phyloP scores from a whole-genome alignment of 2,113 vertebrate species.

The Mesoclemmys tuberculata region DNA sequence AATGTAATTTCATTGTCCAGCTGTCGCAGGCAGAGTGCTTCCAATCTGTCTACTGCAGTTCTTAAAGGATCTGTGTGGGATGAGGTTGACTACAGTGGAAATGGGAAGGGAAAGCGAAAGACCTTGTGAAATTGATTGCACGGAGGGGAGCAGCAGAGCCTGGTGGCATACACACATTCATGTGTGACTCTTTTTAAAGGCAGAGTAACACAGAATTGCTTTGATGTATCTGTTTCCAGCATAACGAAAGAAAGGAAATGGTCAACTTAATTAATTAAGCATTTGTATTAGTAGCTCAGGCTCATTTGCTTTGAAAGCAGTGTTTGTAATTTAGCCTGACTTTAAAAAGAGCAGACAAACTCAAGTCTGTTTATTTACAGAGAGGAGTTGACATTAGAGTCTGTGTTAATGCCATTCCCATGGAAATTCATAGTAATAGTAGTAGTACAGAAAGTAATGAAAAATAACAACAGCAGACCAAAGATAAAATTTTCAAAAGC shows the following conservation, averaged over 20 bases:
- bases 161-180: background rate
- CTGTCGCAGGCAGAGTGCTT: background rate
- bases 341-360: background rate
- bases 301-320: background rate
- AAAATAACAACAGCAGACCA: background rate
- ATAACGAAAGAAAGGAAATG: conserved; percentile 1
- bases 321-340: background rate
- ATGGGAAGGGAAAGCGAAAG: background rate
- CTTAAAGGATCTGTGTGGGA: background rate
- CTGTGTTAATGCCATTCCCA: background rate
- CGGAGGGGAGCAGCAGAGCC: background rate
- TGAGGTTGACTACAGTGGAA: background rate
- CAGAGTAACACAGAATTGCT: background rate
- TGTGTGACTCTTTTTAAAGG: background rate
- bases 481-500: background rate
- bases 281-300: background rate
- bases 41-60: background rate
- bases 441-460: background rate
- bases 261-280: background rate
- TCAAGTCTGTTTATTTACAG: background rate
- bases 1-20: background rate
- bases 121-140: background rate
- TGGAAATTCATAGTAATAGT: background rate
- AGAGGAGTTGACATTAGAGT: background rate
- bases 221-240: background rate